phyloP scores from a whole-genome alignment of 2,113 vertebrate species.

The Meriones unguiculatus region DNA sequence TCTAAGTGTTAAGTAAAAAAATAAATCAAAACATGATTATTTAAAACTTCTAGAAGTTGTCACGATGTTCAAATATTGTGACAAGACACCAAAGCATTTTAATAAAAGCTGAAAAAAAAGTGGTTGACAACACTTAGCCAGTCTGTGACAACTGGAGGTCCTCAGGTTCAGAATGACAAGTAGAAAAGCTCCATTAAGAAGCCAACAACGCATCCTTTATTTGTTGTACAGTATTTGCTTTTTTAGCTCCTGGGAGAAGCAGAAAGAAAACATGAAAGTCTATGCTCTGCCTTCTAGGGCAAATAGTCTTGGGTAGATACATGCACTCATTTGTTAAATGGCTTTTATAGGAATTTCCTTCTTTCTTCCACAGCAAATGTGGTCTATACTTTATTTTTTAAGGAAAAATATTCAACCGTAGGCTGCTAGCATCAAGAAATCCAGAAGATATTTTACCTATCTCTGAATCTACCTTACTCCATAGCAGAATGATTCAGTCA shows the following conservation, averaged over 20 bases:
- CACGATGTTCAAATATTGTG: constrained; percentile 23
- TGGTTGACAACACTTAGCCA: neutral
- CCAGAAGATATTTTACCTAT: neutral
- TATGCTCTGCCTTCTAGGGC: neutral
- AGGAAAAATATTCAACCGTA: neutral
- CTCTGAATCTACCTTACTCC: neutral
- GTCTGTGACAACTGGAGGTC: neutral
- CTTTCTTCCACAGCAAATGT: neutral
- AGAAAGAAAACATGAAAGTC: neutral
- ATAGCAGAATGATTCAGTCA: neutral
- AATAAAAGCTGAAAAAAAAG: constrained; percentile 1
- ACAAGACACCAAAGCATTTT: constrained; percentile 35
- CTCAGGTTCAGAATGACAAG: neutral
- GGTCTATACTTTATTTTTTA: neutral
- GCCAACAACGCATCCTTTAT: neutral
- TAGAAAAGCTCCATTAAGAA: neutral
- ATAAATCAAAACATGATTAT: constrained; percentile 15
- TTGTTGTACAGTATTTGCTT: neutral
- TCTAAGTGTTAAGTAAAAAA: neutral
- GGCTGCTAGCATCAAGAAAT: neutral
- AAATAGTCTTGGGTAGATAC: neutral
- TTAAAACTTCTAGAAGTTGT: neutral
- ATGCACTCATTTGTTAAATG: neutral
- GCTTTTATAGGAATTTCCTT: neutral
- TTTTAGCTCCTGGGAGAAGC: neutral